Evolutionary conservation across 2,113 vertebrate genomes (phyloP).

Genomic region (Cavia porcellus): DNA sequence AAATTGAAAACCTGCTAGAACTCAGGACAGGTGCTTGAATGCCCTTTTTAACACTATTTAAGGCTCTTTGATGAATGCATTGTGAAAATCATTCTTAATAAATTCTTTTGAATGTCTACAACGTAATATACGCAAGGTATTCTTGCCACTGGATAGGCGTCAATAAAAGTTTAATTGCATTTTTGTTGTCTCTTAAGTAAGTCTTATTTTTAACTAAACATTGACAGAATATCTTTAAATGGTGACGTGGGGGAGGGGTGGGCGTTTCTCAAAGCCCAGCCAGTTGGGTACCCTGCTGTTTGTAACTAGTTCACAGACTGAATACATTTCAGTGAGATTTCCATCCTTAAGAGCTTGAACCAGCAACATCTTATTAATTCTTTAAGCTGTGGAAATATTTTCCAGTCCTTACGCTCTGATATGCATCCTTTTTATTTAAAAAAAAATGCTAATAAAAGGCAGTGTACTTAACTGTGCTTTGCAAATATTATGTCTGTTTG

Average conservation of each 20-base stretch:
- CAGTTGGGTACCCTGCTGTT: conserved; percentile 83
- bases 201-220: conserved; percentile 86
- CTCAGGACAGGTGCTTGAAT: conserved; percentile 75
- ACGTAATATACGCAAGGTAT: conserved; percentile 83
- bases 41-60: conserved; percentile 72
- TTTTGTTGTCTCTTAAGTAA: conserved; percentile 86
- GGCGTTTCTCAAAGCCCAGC: conserved; percentile 75
- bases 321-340: conserved; percentile 85
- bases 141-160: conserved; percentile 88
- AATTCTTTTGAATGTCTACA: conserved; percentile 86
- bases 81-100: conserved; percentile 85
- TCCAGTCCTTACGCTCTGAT: conserved; percentile 85
- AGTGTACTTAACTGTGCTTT: conserved; percentile 87
- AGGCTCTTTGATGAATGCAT: conserved; percentile 80
- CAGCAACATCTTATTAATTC: conserved; percentile 89
- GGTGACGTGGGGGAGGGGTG: conserved; percentile 80
- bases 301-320: conserved; percentile 75
- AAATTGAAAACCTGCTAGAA: conserved; percentile 83
- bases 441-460: conserved; percentile 82
- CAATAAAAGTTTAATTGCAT: conserved; percentile 88
- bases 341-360: conserved; percentile 85
- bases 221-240: conserved; percentile 85
- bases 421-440: conserved; percentile 87
- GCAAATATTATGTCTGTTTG: conserved; percentile 84
- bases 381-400: conserved; percentile 84